A percentile compares a stretch with the other conserved stretches of the same genome.
Conservation (phyloP, 2,113 vertebrate species). For the Malurus elegans region DNA sequence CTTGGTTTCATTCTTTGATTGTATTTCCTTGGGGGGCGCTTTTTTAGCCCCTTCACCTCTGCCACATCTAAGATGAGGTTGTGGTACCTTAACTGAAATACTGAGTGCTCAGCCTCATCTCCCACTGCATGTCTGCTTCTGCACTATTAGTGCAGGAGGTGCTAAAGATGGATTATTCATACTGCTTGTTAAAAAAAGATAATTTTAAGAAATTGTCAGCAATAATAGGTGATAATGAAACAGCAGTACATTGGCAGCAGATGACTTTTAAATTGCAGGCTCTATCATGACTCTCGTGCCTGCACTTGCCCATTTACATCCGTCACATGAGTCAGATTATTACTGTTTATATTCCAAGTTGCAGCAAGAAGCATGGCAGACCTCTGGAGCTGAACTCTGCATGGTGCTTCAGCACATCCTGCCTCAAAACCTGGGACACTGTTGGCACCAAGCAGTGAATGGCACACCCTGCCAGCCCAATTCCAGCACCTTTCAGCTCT, state of each 20-base stretch:
- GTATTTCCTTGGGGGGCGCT: neutral
- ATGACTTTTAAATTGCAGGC: neutral
- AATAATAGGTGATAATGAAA: slow-evolving; percentile 70
- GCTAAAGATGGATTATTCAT: neutral
- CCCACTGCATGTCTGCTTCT: neutral
- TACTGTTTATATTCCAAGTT: neutral
- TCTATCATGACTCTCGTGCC: slow-evolving; percentile 49
- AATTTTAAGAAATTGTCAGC: neutral
- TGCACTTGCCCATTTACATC: slow-evolving; percentile 31
- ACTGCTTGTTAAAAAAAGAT: neutral
- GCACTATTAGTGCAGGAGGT: neutral
- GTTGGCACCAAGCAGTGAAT: neutral
- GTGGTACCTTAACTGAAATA: neutral
- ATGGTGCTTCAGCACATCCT: neutral
- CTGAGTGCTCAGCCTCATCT: neutral
- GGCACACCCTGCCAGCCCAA: neutral
- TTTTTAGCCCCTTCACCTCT: neutral
- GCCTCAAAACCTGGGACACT: neutral
- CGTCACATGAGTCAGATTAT: neutral
- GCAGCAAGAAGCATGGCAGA: neutral
- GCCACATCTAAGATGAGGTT: neutral
- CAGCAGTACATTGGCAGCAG: neutral
- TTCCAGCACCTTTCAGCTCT: neutral
- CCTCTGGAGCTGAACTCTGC: neutral
- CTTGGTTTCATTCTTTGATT: neutral